Evolutionary conservation across 2,113 vertebrate species (phyloP), one percentile per base, ranked within the genome.

Genomic region (Xerus inauris): DNA sequence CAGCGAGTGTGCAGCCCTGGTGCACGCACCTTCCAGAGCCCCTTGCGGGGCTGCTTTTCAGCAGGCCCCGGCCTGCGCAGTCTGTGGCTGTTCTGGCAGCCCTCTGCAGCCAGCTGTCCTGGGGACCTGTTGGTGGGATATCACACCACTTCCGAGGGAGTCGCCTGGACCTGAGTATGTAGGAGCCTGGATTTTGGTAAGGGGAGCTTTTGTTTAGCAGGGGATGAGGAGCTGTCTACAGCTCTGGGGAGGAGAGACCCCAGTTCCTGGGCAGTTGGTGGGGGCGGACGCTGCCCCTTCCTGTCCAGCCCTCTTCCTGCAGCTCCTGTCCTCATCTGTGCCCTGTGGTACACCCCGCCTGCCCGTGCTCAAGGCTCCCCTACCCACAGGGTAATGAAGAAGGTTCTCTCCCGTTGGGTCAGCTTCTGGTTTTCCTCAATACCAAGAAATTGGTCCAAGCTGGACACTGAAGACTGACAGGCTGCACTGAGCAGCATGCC

Each of bases 251-350:
- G 35, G 59, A 54, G 49, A 71, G 17, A 3, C 26, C 26, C 11
- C 32, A 64, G 65, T 3, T 51, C 57, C 40, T 51, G 42, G 26
- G 85, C n/a, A 32, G 20, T 20, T 71, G 42, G 22, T 16, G 6
- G 22, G 5, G 13, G n/a, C 3, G 7, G 4, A 24, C 0, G 42
- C 35, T 7, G 32, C 40, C 26, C 8, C 6, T 81, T 12, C 8
- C 38, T n/a, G 35, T 42, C 71, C 49, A 8, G n/a, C 40, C 51
- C 28, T 11, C 14, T 3, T 13, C 30, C 30, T n/a, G 4, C 6
- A 20, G n/a, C 16, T 35, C 30, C 35, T 64, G 7, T 51, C 49
- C n/a, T n/a, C n/a, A n/a, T n/a, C n/a, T n/a, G n/a, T n/a, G n/a
- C n/a, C n/a, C n/a, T n/a, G n/a, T n/a, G n/a, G n/a, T n/a, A n/a